These are phyloP conservation scores for Dryas iulia DNA, from an alignment of 1,140 invertebrate genomes.

Conservation along the genomic window DNA sequence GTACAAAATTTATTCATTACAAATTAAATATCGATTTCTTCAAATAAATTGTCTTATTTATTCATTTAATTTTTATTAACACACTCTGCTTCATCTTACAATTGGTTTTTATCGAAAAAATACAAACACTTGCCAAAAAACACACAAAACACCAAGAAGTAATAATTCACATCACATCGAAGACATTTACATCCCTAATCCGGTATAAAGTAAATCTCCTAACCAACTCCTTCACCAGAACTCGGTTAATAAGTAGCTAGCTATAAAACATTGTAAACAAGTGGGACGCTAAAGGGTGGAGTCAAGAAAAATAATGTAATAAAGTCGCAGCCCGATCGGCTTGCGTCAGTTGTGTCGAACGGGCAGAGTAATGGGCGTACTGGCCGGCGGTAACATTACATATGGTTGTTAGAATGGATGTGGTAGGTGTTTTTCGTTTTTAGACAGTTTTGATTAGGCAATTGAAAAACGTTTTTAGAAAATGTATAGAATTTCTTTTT, in stretches of 20 bases:
- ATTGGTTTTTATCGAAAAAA: not conserved
- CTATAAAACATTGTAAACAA: slow-evolving; percentile 10
- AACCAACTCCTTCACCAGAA: not conserved
- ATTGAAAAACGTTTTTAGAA: no score
- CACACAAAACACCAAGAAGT: not conserved
- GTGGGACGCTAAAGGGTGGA: not conserved
- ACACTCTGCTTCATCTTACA: not conserved
- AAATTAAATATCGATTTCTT: no score
- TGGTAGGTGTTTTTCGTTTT: not conserved
- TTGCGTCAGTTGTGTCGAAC: slow-evolving; percentile 13
- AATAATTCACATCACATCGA: not conserved
- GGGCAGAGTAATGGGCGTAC: not conserved
- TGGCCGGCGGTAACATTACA: not conserved
- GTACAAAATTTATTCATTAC: no score
- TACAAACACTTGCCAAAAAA: not conserved
- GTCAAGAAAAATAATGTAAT: slow-evolving; percentile 10
- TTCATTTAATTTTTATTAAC: no score
- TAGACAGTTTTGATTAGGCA: no score
- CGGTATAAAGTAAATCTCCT: not conserved
- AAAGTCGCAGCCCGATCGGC: not conserved
- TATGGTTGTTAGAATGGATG: not conserved
- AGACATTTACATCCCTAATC: not conserved
- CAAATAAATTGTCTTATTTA: no score
- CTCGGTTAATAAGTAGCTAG: slow-evolving; percentile 9
- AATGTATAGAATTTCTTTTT: no score